These are phyloP conservation scores for Conistra vaccinii DNA, from an alignment of 2,888 invertebrate genomes.

Conservation along the genomic window DNA sequence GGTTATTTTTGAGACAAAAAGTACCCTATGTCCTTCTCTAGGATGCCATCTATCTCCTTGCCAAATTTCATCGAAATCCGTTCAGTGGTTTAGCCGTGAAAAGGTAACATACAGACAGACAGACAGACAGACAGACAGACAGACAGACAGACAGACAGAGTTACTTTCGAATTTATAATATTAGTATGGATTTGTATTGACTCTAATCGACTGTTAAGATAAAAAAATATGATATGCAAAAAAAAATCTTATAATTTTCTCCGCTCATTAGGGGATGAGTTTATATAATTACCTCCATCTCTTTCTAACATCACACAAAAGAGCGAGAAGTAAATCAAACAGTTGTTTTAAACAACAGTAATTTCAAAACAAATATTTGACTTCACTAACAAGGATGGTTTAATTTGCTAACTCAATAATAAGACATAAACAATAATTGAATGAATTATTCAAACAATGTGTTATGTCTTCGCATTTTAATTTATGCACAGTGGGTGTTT, in stretches of 20 bases:
- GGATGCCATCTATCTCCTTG: no score
- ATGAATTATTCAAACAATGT: slow-evolving; percentile 48
- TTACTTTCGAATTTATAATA: no score
- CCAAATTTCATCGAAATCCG: no score
- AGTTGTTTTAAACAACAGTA: slow-evolving; percentile 37
- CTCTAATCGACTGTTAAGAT: background rate
- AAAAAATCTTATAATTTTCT: background rate
- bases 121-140: no score
- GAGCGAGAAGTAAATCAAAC: slow-evolving; percentile 18
- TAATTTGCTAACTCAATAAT: slow-evolving; percentile 61
- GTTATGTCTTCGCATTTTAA: slow-evolving; percentile 59
- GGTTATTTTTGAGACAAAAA: no score
- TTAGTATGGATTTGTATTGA: background rate
- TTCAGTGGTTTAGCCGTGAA: no score
- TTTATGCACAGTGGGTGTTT: slow-evolving; percentile 62
- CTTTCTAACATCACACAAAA: slow-evolving; percentile 3
- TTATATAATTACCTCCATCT: slow-evolving; percentile 6
- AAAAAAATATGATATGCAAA: background rate
- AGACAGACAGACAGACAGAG: no score
- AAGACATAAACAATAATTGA: slow-evolving; percentile 59
- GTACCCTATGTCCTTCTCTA: no score
- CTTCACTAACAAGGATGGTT: slow-evolving; percentile 57
- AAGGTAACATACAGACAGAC: no score
- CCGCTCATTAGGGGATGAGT: slow-evolving; percentile 1
- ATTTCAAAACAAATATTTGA: slow-evolving; percentile 60